Evolutionary conservation across 1,140 invertebrate genomes (phyloP).

Genomic region (Conus betulinus): DNA sequence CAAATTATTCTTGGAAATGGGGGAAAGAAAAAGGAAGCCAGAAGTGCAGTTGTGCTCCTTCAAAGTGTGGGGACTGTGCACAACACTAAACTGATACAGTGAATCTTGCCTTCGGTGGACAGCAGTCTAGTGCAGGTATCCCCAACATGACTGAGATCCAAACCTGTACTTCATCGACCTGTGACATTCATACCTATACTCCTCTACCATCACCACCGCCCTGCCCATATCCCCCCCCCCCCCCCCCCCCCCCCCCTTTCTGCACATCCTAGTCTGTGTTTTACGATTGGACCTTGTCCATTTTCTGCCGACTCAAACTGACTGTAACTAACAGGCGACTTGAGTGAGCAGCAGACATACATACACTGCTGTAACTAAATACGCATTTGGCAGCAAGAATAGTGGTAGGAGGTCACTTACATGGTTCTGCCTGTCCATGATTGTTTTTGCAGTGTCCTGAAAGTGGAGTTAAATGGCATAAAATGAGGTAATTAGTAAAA

Average conservation of each 20-base stretch:
- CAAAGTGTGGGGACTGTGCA: not conserved
- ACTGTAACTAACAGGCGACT: too few relatives aligned
- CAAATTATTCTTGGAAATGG: not conserved
- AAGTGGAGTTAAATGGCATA: slow-evolving; percentile 38
- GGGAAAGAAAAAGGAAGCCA: not conserved
- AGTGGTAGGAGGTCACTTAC: slow-evolving; percentile 51
- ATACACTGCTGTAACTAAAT: not conserved
- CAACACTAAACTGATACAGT: not conserved
- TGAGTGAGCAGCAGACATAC: not conserved
- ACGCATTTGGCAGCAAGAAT: slow-evolving; percentile 9
- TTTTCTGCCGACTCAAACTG: too few relatives aligned
- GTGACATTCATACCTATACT: too few relatives aligned
- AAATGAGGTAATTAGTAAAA: not conserved
- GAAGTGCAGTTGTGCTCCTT: not conserved
- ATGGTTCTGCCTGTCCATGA: slow-evolving; percentile 63
- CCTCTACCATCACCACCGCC: too few relatives aligned
- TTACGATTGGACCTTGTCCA: too few relatives aligned
- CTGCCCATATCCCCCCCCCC: too few relatives aligned
- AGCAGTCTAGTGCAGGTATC: too few relatives aligned
- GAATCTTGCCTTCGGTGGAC: too few relatives aligned
- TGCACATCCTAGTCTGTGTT: too few relatives aligned
- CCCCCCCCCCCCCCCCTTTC: too few relatives aligned
- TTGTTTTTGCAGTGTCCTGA: slow-evolving; percentile 59
- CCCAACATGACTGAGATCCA: too few relatives aligned
- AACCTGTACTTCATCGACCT: too few relatives aligned